Percentiles rank a stretch among this genome's conserved stretches.
These are phyloP conservation scores for Phthorimaea operculella DNA, from an alignment of 1,140 invertebrate species.

Conservation along the genomic window DNA sequence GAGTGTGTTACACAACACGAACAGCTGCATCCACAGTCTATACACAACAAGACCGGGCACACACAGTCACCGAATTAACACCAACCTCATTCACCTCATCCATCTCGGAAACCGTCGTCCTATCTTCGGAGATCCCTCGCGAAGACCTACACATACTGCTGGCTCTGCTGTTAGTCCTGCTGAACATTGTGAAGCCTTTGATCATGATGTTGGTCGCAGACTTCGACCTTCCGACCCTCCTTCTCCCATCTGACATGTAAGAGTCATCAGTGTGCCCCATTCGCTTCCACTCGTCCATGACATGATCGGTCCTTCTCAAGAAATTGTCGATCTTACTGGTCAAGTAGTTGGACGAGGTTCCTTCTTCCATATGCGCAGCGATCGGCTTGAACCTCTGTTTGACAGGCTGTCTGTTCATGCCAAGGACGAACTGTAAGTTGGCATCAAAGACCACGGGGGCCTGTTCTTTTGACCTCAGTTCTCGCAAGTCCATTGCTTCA, in stretches of 20 bases:
- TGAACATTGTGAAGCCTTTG: constrained; percentile 79
- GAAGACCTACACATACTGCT: constrained; percentile 58
- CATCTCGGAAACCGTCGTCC: constrained; percentile 72
- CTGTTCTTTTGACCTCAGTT: constrained; percentile 72
- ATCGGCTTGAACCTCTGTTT: constrained; percentile 75
- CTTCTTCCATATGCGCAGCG: constrained; percentile 78
- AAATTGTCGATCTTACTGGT: constrained; percentile 82
- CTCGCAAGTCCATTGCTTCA: constrained; percentile 63
- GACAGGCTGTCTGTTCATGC: constrained; percentile 75
- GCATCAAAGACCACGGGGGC: constrained; percentile 84
- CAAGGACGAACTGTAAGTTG: constrained; percentile 81
- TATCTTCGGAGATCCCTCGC: constrained; percentile 69
- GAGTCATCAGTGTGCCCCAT: constrained; percentile 70
- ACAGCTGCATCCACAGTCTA: too few relatives aligned
- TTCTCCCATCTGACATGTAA: constrained; percentile 39
- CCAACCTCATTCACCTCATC: constrained; percentile 60
- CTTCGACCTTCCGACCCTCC: constrained; percentile 72
- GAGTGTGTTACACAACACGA: too few relatives aligned
- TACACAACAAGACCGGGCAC: too few relatives aligned
- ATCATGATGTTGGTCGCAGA: constrained; percentile 84
- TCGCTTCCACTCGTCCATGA: constrained; percentile 84
- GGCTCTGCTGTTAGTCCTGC: constrained; percentile 67
- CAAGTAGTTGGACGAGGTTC: constrained; percentile 79
- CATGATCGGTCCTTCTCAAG: constrained; percentile 82
- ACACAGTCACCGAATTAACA: too few relatives aligned